Base-by-base conservation (phyloP, 2,797 vertebrate genomes). In the Schizothorax lantsangensis region DNA sequence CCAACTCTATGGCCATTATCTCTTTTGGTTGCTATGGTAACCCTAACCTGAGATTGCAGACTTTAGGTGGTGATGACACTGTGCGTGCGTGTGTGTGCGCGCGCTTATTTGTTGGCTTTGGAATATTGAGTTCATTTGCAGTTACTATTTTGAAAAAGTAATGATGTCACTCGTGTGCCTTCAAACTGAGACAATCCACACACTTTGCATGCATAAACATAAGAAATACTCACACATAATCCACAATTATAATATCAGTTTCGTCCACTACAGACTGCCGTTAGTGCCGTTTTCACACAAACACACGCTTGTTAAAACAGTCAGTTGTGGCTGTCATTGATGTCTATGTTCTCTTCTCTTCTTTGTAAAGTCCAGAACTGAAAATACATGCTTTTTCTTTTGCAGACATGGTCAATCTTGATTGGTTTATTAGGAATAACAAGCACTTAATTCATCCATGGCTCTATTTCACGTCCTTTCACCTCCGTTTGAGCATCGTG, bases 11-110 rank as follows among this genome's bases (percentile, higher is more conserved):
- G 91, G 92, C 92, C 93, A 94, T 95, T 95, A 95, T 94, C 92
- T 94, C 92, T 91, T 91, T 91, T 83, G 81, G 95, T 96, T 95
- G 91, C 95, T 93, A 94, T 96, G 94, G 95, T 94, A 95, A 96
- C 95, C 91, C 91, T 91, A 92, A 92, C 94, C 93, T 87, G 84
- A 83, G 84, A 84, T 87, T 91, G 92, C 93, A 94, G 92, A 88
- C 91, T 88, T 87, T 85, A 78, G 89, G 91, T 93, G 91, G 85
- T 84, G 88, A 90, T 86, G 86, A 89, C 86, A 82, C 72, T 82
- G 89, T 89, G 87, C 88, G 84, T 78, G 52, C 79, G 74, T 91
- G 38, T 79, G 59, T 38, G 72, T 33, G 36, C 4, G 68, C 26
- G 17, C 23, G 64, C n/a, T 82, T 71, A 68, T 49, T 79, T 86